A percentile compares a stretch with the other conserved stretches of the same genome.
Evolutionary conservation across 2,113 vertebrate genomes (phyloP).

Genomic region (Microcebus ravelobensis): DNA sequence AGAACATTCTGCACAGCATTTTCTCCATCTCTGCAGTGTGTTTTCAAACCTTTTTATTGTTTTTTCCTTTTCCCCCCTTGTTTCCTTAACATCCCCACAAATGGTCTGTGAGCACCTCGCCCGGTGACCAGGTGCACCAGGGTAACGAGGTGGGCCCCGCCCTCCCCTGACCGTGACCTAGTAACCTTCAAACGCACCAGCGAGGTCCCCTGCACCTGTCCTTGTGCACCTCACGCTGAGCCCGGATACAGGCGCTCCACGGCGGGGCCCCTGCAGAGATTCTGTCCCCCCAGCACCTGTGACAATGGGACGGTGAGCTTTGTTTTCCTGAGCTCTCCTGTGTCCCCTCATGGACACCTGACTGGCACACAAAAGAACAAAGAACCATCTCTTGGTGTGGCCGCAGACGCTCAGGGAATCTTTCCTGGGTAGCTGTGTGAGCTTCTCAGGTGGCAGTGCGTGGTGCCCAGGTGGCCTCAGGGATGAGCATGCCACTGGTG

Average conservation of each 20-base stretch:
- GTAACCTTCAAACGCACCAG: background rate
- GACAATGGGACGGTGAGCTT: too few species aligned
- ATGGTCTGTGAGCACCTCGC: background rate
- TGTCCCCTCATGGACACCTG: too few species aligned
- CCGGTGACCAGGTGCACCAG: background rate
- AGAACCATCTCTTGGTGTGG: background rate
- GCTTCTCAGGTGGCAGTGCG: background rate
- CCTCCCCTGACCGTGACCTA: background rate
- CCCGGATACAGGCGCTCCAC: rapidly evolving
- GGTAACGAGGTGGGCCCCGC: background rate
- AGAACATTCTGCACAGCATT: rapidly evolving
- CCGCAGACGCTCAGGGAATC: background rate
- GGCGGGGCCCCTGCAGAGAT: rapidly evolving
- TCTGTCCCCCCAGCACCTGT: background rate
- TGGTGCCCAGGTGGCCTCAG: background rate
- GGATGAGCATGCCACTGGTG: rapidly evolving
- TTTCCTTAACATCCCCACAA: background rate
- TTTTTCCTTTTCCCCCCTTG: too few species aligned
- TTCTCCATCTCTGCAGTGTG: background rate
- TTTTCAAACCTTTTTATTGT: background rate
- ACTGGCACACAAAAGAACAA: background rate
- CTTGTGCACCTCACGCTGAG: too few species aligned
- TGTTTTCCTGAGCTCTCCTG: too few species aligned
- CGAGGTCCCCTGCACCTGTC: background rate
- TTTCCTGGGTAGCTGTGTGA: background rate